Percentiles rank a stretch among this genome's conserved stretches.
Evolutionary conservation across 2,888 invertebrate species (phyloP).

Genomic region (Julus scandinavius): DNA sequence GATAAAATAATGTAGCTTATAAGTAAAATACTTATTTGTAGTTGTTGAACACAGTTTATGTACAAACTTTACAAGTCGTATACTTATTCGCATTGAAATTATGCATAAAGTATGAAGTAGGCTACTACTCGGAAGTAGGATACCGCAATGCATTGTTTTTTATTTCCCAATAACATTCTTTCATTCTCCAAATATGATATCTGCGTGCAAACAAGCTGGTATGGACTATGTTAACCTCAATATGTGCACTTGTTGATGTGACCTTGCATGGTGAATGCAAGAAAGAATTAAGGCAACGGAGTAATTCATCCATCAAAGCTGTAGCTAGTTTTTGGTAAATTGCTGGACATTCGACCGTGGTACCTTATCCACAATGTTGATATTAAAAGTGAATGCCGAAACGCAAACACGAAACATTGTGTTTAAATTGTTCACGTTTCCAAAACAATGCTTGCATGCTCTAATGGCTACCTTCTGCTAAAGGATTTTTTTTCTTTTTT

Average conservation of each 20-base stretch:
- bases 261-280: neutral
- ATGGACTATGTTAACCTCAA: conserved; percentile 10
- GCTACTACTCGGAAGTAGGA: neutral
- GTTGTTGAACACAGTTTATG: too few relatives aligned
- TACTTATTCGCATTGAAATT: neutral
- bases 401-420: neutral
- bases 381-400: neutral
- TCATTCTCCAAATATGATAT: conserved; percentile 25
- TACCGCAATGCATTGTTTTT: neutral
- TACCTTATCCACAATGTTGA: conserved; percentile 1
- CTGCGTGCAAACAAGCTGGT: conserved; percentile 8
- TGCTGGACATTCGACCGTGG: neutral
- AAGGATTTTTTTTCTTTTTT: neutral
- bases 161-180: conserved; percentile 5
- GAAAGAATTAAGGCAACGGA: neutral
- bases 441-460: neutral
- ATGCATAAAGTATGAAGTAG: neutral
- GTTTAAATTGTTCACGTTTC: neutral
- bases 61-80: too few relatives aligned
- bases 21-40: too few relatives aligned
- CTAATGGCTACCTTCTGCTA: neutral
- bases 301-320: conserved; percentile 15
- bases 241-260: conserved; percentile 11
- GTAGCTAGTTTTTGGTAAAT: neutral
- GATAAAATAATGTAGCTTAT: neutral